Percentiles rank a stretch among this genome's conserved stretches.
Conservation (phyloP, 2,888 invertebrate genomes). For the Erebia ligea region DNA sequence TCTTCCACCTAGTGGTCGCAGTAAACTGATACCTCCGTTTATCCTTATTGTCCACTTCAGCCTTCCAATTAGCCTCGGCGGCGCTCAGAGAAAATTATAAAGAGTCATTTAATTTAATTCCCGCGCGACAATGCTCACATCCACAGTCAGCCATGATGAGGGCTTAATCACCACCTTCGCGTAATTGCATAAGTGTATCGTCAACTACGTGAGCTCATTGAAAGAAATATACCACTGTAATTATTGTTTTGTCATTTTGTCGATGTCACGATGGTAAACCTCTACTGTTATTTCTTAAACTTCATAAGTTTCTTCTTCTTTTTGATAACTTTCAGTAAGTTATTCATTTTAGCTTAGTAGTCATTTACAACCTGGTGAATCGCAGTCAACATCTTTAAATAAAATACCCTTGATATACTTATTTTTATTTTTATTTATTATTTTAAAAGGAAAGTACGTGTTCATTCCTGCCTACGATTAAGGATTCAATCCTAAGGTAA, state of each 20-base stretch:
- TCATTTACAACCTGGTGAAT: no score
- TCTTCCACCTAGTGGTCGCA: not conserved
- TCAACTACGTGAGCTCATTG: slow-evolving; percentile 7
- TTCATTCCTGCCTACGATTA: no score
- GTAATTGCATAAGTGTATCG: slow-evolving; percentile 6
- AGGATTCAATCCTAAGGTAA: no score
- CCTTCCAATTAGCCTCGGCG: not conserved
- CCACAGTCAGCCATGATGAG: slow-evolving; percentile 4
- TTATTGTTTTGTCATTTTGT: not conserved
- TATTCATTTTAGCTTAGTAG: no score
- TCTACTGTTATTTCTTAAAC: no score
- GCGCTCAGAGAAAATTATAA: slow-evolving; percentile 3
- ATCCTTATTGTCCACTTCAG: slow-evolving; percentile 1
- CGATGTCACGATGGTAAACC: no score
- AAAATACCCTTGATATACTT: no score
- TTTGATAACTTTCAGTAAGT: no score
- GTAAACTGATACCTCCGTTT: not conserved
- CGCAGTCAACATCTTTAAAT: no score
- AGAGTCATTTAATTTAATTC: slow-evolving; percentile 29
- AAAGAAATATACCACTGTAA: slow-evolving; percentile 1
- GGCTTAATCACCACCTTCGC: slow-evolving; percentile 15
- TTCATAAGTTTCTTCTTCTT: no score
- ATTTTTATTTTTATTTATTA: no score
- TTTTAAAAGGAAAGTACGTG: no score
- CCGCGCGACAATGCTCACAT: slow-evolving; percentile 4